Base-by-base conservation (phyloP, 2,113 vertebrate genomes). In the Aythya baeri region DNA sequence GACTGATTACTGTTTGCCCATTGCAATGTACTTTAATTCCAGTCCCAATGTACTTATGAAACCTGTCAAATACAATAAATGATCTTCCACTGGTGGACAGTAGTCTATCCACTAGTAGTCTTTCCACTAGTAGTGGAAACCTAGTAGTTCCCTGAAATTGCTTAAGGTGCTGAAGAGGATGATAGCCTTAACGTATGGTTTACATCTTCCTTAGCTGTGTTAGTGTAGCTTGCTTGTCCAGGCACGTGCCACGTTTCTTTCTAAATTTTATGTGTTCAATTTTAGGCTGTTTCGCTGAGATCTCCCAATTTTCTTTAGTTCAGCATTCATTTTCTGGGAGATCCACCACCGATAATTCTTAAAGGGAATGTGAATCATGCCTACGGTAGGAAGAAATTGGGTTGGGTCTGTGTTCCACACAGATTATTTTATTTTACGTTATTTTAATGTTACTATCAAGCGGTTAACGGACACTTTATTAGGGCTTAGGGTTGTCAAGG, bases 161-260 rank as follows among this genome's bases (percentile, higher is more conserved):
- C 32, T 80, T 12, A 11, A 38, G 15, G 7, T 80, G 43, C 20
- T 63, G 18, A 66, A 62, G 11, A 78, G 32, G 21, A 34, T 2
- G 2, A 21, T 54, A 44, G 7, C 10, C 27, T 63, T 55, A 31
- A 57, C 27, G 43, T 3, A 16, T 4, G 2, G 18, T 74, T 74
- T 62, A 17, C 10, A n/a, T 49, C 68, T 54, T 66, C 46, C 36
- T 72, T 59, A 72, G 18, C n/a, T 86, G 8, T 72, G 18, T 43
- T 62, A 57, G 17, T 17, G 10, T 6, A 73, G 21, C 36, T 91
- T 32, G 41, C 26, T 77, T 67, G 17, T 85, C 18, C 25, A 74
- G 83, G 23, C 26, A 77, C 12, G 11, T 0, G 0, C 44, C 65
- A 12, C 3, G 2, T 61, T 88, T 88, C 54, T 62, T 52, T 43